Base-by-base conservation (phyloP, 2,888 invertebrate species). In the Eristalis pertinax region DNA sequence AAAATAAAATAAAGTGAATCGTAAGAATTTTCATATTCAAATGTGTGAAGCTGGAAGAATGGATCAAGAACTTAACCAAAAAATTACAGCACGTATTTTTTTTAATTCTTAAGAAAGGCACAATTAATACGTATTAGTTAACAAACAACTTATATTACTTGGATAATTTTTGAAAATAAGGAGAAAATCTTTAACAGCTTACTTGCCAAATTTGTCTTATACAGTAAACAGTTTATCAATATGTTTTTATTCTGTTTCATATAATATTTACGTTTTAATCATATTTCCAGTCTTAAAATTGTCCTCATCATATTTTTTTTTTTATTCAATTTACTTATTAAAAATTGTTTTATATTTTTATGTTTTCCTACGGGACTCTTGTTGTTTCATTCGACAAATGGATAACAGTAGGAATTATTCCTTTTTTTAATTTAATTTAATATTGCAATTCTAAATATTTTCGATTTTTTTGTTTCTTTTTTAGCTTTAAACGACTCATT, bases 201-300 rank as follows among this genome's bases (percentile, higher is more conserved):
- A 13, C 62, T 63, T 35, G 63, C 75, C 70, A 73, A 82, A 8
- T 32, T 70, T 74, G 24, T 65, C 50, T 67, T 85, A 62, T 19
- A 29, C 43, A 19, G 26, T 81, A 76, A 83, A 76, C 72, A 26
- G 4, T 72, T 83, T 84, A 79, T 84, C 74, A 84, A 70, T 81
- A 68, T 63, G 75, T 70, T 87, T 75, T 69, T 24, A 24, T 67
- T 68, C 65, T 43, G 69, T 75, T 75, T 13, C 15, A 24, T 60
- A 60, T 26, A 32, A 60, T 60, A 19, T 58, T 85, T 80, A 75
- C 32, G 64, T 50, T 80, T 84, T 89, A 67, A 82, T 83, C 65
- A 77, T 79, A 80, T 87, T 82, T 77, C 77, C 87, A 87, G 84
- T 79, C 84, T 89, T 89, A 88, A 89, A 84, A 86, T 85, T 88